Conservation (phyloP, 2,888 invertebrate species). For the Polydrusus tereticollis region DNA sequence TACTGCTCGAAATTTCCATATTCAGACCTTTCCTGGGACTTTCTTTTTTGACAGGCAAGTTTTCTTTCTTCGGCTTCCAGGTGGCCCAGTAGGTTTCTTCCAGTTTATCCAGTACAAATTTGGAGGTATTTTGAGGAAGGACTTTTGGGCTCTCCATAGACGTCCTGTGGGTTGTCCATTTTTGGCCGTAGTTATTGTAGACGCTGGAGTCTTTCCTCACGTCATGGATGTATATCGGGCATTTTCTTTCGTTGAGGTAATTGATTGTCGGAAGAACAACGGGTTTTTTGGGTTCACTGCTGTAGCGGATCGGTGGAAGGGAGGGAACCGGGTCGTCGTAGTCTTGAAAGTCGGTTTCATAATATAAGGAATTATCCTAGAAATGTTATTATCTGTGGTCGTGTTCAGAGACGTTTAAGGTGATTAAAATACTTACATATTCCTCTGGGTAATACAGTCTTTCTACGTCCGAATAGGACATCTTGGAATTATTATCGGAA, state of each 20-base stretch:
- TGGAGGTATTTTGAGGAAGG: conserved; percentile 41
- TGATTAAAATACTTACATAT: conserved; percentile 47
- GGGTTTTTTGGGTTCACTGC: background rate
- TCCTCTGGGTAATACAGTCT: conserved; percentile 51
- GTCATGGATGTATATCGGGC: conserved; percentile 56
- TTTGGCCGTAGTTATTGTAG: conserved; percentile 48
- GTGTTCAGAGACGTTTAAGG: background rate
- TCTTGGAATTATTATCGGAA: background rate
- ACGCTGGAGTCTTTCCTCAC: conserved; percentile 39
- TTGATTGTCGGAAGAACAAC: conserved; percentile 25
- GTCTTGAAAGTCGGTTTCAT: conserved; percentile 9
- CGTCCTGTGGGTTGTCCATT: conserved; percentile 26
- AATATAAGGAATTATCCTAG: conserved; percentile 21
- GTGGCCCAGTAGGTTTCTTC: conserved; percentile 65
- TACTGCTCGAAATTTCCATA: background rate
- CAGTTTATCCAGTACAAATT: conserved; percentile 58
- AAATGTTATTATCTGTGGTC: background rate
- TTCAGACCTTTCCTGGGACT: background rate
- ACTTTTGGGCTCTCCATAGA: background rate
- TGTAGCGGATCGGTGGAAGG: background rate
- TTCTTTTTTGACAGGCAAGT: conserved; percentile 15
- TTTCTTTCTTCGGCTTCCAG: conserved; percentile 62
- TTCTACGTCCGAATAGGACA: background rate
- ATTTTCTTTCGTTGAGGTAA: conserved; percentile 48
- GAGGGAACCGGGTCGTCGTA: background rate